Conservation (phyloP, 2,888 invertebrate genomes). For the Dichetophora obliterata region DNA sequence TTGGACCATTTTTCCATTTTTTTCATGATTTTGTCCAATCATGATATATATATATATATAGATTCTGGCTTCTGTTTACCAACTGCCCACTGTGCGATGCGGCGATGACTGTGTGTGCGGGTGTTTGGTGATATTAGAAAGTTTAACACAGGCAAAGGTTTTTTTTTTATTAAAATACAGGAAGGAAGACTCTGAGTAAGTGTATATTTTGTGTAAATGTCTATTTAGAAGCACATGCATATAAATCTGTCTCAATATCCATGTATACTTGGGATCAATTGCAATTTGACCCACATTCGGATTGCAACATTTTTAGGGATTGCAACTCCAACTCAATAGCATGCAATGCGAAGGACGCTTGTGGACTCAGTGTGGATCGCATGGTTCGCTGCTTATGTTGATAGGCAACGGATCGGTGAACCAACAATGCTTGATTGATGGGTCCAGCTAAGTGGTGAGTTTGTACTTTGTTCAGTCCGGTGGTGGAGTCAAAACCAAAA, state of each 20-base stretch:
- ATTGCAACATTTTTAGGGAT: slow-evolving; percentile 3
- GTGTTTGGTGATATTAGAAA: too few relatives aligned
- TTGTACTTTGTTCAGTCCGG: slow-evolving; percentile 2
- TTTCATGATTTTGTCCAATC: too few relatives aligned
- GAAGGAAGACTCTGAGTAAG: background rate
- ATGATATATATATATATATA: too few relatives aligned
- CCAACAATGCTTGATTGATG: background rate
- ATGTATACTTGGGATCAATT: slow-evolving; percentile 18
- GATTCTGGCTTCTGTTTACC: too few relatives aligned
- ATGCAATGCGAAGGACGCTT: background rate
- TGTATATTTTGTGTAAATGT: background rate
- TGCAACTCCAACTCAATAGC: background rate
- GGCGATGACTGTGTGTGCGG: too few relatives aligned
- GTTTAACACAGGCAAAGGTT: too few relatives aligned
- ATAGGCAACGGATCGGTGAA: background rate
- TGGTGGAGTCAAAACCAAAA: slow-evolving; percentile 12
- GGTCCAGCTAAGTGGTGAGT: background rate
- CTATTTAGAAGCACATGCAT: background rate
- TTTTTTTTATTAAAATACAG: too few relatives aligned
- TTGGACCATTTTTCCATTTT: too few relatives aligned
- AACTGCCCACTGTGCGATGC: too few relatives aligned
- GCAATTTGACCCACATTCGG: slow-evolving; percentile 32
- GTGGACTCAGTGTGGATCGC: background rate
- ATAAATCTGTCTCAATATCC: background rate
- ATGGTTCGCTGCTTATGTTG: background rate